Evolutionary conservation across 2,113 vertebrate genomes (phyloP).

Genomic region (Tupaia chinensis): DNA sequence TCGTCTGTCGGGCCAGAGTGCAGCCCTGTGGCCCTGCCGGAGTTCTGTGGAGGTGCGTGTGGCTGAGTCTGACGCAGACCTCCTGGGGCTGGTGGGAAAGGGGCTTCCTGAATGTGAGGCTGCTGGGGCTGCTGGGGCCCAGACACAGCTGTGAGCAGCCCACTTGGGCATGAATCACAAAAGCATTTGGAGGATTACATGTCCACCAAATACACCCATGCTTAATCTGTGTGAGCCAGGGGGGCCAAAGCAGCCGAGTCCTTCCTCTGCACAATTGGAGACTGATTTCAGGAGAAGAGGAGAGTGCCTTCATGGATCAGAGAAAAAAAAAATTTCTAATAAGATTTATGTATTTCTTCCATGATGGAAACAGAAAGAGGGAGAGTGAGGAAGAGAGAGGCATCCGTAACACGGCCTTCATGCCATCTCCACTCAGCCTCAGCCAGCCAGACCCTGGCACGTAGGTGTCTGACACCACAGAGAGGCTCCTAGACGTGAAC

Average conservation of each 20-base stretch:
- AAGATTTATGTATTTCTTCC: too few species aligned
- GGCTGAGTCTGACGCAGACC: neutral
- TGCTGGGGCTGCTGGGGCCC: neutral
- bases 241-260: accelerated
- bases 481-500: too few species aligned
- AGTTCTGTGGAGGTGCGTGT: neutral
- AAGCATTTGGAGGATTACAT: neutral
- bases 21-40: neutral
- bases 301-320: accelerated
- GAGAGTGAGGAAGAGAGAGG: too few species aligned
- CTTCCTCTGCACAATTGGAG: neutral
- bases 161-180: neutral
- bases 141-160: neutral
- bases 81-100: neutral
- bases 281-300: neutral
- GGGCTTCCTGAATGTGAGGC: neutral
- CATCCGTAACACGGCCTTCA: too few species aligned
- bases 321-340: too few species aligned
- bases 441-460: too few species aligned
- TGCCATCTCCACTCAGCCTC: too few species aligned
- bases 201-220: accelerated
- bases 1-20: accelerated
- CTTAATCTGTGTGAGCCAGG: accelerated
- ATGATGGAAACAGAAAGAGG: too few species aligned
- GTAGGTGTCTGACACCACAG: too few species aligned